Evolutionary conservation across 2,113 vertebrate species (phyloP).

Genomic region (Caracal caracal): DNA sequence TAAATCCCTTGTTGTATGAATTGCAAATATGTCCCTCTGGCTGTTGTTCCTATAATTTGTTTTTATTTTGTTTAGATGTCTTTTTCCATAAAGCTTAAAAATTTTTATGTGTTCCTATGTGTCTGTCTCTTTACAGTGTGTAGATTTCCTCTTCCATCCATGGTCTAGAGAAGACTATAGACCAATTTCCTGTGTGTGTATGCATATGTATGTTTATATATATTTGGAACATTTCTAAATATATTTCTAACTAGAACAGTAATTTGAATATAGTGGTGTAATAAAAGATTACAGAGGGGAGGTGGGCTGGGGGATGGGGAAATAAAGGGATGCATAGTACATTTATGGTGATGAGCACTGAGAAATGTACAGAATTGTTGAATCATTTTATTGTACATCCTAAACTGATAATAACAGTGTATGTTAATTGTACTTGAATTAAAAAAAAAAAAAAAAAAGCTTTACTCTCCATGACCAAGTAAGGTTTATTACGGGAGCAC

Average conservation of each 20-base stretch:
- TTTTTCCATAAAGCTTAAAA: background rate
- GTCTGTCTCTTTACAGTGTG: background rate
- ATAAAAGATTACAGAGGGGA: background rate
- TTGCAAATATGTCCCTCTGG: background rate
- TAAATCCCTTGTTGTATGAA: background rate
- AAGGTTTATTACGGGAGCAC: background rate
- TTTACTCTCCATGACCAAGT: background rate
- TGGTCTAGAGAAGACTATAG: background rate
- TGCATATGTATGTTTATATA: background rate
- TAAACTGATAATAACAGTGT: background rate
- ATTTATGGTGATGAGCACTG: background rate
- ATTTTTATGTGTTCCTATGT: background rate
- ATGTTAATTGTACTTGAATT: background rate
- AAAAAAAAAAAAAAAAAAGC: background rate
- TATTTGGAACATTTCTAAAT: conserved; percentile 7
- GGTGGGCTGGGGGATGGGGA: background rate
- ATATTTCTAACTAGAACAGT: background rate
- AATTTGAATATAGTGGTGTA: background rate
- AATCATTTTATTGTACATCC: background rate
- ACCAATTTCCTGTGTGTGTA: background rate
- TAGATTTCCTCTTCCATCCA: background rate
- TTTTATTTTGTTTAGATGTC: background rate
- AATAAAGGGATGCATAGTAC: background rate
- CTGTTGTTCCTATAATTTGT: background rate
- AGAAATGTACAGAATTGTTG: background rate